Evolutionary conservation across 2,797 vertebrate species (phyloP), one percentile per base, ranked within the genome.

Genomic region (Bothrops alternatus): DNA sequence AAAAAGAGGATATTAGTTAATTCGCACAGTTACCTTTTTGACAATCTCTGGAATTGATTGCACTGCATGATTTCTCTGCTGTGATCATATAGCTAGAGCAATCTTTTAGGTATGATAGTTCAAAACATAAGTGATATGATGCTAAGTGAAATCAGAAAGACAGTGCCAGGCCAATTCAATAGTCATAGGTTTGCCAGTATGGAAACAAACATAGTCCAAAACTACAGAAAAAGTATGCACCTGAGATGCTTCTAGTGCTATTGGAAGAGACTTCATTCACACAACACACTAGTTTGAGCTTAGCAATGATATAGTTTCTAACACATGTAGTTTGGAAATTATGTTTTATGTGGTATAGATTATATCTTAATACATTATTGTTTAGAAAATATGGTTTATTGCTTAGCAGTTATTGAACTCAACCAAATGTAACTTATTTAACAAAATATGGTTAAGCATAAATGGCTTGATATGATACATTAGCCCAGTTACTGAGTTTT

Each of bases 21-120:
- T 87, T 93, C 26, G 92, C 55, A 32, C 37, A 18, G 90, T 92
- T 90, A 55, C 8, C 6, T 57, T 86, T 78, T 93, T 85, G 18
- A 25, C 87, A 89, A 50, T 85, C 25, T 2, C 61, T 90, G 61
- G 13, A 57, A 58, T 12, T 86, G 60, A 56, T 89, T n/a, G 47
- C 4, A 26, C 25, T 16, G 23, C 14, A 28, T 55, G 47, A 89
- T 85, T 60, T 82, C 28, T n/a, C 32, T 92, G 58, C 42, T 63
- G 13, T 65, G 53, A 69, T 28, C 56, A 88, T 57, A 37, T 28
- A 20, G 25, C 5, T 18, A 57, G 18, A 82, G 8, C 10, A 86
- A 57, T 28, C 32, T 13, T 56, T 61, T 42, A 61, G 53, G 25
- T 87, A 50, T 73, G 37, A 20, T 69, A 63, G 1, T 23, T 56